Percentiles rank a stretch among this genome's conserved stretches.
Conservation (phyloP, 2,113 vertebrate species). For the Rhombomys opimus region DNA sequence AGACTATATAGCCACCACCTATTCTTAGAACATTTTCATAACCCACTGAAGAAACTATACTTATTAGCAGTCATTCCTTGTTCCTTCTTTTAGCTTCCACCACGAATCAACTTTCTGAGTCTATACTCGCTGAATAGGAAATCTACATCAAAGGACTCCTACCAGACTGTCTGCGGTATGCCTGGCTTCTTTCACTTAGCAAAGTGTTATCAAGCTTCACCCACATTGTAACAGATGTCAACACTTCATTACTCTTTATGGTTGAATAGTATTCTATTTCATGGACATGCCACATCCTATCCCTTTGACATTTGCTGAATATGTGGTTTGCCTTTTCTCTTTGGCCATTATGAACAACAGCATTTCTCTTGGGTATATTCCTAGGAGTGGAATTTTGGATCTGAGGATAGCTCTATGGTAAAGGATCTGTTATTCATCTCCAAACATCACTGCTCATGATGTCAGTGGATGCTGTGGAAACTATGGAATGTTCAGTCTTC, state of each 20-base stretch:
- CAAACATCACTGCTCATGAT: neutral
- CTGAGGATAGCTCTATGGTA: neutral
- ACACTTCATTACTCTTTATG: neutral
- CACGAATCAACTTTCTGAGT: neutral
- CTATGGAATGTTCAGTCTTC: neutral
- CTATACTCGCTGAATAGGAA: neutral
- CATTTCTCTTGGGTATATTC: neutral
- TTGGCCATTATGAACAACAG: neutral
- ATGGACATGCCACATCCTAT: neutral
- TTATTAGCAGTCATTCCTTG: neutral
- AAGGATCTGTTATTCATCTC: conserved; percentile 23
- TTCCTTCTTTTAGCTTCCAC: neutral
- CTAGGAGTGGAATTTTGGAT: neutral
- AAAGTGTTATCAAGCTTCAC: conserved; percentile 3
- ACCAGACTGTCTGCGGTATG: neutral
- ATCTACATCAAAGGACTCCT: neutral
- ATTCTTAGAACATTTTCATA: conserved; percentile 48
- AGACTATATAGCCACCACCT: neutral
- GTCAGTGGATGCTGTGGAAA: neutral
- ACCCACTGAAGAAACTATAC: neutral
- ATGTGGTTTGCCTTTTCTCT: neutral
- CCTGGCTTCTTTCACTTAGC: neutral
- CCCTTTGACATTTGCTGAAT: neutral
- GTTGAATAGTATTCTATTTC: neutral
- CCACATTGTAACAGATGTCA: neutral